phyloP scores from a whole-genome alignment of 2,113 vertebrate genomes.

The Corythornis madagascariensis region DNA sequence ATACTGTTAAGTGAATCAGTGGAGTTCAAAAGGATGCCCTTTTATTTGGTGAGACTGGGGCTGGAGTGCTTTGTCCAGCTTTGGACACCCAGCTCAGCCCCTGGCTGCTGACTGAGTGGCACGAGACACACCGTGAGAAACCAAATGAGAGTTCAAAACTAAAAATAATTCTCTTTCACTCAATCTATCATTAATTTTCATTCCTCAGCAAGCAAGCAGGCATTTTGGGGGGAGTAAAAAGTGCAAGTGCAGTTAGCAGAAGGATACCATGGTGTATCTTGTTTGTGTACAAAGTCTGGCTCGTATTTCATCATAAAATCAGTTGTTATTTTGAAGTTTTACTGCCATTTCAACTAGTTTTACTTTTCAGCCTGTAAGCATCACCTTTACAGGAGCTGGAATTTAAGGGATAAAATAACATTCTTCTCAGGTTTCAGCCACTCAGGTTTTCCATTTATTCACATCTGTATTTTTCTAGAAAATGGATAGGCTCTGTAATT shows the following conservation, averaged over 20 bases:
- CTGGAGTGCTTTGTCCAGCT: background rate
- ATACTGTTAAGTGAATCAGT: background rate
- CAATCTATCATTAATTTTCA: background rate
- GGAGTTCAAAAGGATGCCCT: background rate
- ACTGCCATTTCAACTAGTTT: slow-evolving; percentile 4
- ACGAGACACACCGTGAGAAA: background rate
- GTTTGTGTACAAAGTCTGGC: background rate
- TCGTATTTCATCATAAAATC: background rate
- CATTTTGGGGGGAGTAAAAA: background rate
- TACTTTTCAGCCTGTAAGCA: background rate
- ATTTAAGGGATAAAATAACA: background rate
- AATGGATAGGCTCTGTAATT: slow-evolving; percentile 53
- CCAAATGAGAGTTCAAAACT: background rate
- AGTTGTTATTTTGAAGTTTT: background rate
- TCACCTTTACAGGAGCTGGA: background rate
- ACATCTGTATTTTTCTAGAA: slow-evolving; percentile 39
- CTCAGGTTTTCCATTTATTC: slow-evolving; percentile 22
- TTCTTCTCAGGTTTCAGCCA: slow-evolving; percentile 19
- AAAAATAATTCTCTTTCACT: background rate
- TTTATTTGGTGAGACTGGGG: background rate
- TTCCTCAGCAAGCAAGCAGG: slow-evolving; percentile 19
- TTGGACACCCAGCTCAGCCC: background rate
- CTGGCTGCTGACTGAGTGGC: background rate
- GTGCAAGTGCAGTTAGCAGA: background rate
- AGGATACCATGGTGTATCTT: background rate